Evolutionary conservation across 2,113 vertebrate species (phyloP), one percentile per base, ranked within the genome.

Genomic region (Guaruba guarouba): DNA sequence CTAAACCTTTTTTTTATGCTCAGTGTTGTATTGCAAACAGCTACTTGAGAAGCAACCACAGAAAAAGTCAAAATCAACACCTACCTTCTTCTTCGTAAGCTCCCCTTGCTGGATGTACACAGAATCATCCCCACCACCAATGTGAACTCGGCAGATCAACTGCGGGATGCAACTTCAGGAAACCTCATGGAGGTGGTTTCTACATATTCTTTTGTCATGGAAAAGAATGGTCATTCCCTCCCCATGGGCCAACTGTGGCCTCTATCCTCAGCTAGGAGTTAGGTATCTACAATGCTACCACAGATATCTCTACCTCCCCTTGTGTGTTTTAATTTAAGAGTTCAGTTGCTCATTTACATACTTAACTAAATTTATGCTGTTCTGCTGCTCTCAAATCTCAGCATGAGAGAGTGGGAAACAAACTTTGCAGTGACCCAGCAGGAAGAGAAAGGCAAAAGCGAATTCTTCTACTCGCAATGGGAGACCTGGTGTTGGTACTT

Each of bases 391-490:
- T 90, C 74, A 89, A 94, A 37, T 88, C 76, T 62, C 73, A 95
- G 91, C 51, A 86, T 61, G 92, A 96, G 82, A 83, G 95, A 97
- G 86, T 11, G 25, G 70, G 94, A 93, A 95, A 93, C 90, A 93
- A 95, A 96, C 88, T 92, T 73, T n/a, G 62, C 91, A 91, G 19
- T 89, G 93, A 86, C 93, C 95, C 95, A 95, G 88, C 73, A 93
- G 68, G 49, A 88, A 70, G 13, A 29, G 44, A 96, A 95, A 96
- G 80, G 89, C 82, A 96, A 84, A 88, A 81, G 57, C 66, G 28
- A 80, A 93, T 86, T 94, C 71, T 88, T 71, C 44, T 86, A 15
- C 76, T 95, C 62, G 8, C 92, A 96, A 86, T 62, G 88, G 74
- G 49, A 97, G 68, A 81, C 55, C 43, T 96, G 52, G 39, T 95